Percentiles rank a stretch among this genome's conserved stretches.
phyloP scores from a whole-genome alignment of 2,113 vertebrate species.

The Vicugna pacos region DNA sequence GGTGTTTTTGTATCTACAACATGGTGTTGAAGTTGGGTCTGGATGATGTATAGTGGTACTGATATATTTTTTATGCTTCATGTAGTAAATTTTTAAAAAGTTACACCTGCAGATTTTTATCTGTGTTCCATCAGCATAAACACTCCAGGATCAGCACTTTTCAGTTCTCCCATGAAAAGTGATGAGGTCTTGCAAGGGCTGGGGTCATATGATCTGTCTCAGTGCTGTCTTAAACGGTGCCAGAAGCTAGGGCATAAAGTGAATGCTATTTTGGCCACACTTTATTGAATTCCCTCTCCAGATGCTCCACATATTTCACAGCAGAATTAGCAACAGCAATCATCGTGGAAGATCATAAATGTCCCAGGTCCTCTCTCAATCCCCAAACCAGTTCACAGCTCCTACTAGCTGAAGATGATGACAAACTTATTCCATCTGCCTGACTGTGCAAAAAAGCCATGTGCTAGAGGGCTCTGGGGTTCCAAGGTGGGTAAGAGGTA shows the following conservation, averaged over 20 bases:
- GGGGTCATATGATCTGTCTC: constrained; percentile 89
- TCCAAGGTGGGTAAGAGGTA: constrained; percentile 52
- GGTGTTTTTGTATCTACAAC: constrained; percentile 68
- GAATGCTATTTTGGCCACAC: constrained; percentile 86
- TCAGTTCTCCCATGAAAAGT: constrained; percentile 91
- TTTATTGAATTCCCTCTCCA: constrained; percentile 87
- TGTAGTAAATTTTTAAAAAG: constrained; percentile 85
- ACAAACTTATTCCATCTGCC: constrained; percentile 83
- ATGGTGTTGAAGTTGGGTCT: constrained; percentile 66
- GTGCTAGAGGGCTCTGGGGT: constrained; percentile 29
- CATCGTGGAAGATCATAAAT: constrained; percentile 79
- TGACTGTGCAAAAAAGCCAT: constrained; percentile 75
- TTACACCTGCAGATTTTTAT: constrained; percentile 93
- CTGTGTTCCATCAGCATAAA: constrained; percentile 90
- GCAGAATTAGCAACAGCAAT: constrained; percentile 86
- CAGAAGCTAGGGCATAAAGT: constrained; percentile 84
- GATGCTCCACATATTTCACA: constrained; percentile 84
- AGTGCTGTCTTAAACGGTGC: constrained; percentile 82
- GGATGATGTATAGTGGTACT: constrained; percentile 72
- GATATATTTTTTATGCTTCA: constrained; percentile 87
- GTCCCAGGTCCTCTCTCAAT: constrained; percentile 55
- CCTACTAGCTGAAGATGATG: constrained; percentile 74
- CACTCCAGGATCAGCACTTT: constrained; percentile 88
- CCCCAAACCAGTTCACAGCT: constrained; percentile 65
- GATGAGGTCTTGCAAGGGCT: constrained; percentile 88